Percentiles rank a stretch among this genome's conserved stretches.
Evolutionary conservation across 2,888 invertebrate species (phyloP).

Genomic region (Sarcophaga rosellei): DNA sequence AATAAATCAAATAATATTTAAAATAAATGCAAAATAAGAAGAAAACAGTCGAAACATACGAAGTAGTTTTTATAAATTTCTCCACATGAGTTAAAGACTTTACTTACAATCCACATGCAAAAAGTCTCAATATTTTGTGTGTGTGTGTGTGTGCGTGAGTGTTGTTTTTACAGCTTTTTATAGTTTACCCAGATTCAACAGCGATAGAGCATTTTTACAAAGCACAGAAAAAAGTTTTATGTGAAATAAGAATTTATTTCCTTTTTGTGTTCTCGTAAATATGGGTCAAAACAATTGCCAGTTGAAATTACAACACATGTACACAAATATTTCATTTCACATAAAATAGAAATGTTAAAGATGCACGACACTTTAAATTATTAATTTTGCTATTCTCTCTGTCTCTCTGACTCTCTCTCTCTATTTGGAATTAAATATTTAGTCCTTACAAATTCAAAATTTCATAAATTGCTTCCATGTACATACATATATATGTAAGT

Average conservation of each 20-base stretch:
- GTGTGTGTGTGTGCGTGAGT: no score
- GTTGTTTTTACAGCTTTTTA: neutral
- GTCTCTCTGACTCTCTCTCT: neutral
- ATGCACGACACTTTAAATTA: constrained; percentile 29
- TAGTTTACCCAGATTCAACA: constrained; percentile 4
- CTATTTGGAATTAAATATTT: constrained; percentile 8
- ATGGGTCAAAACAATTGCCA: constrained; percentile 55
- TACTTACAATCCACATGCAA: constrained; percentile 4
- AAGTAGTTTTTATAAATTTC: constrained; percentile 29
- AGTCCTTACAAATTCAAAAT: neutral
- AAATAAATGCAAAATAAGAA: no score
- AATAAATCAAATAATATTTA: constrained; percentile 37
- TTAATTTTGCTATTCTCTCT: constrained; percentile 26
- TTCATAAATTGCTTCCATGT: constrained; percentile 20
- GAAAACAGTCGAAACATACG: neutral
- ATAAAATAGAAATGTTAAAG: constrained; percentile 27
- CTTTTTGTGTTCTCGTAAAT: constrained; percentile 10
- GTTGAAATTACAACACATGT: constrained; percentile 19
- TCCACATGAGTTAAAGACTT: constrained; percentile 48
- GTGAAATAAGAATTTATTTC: neutral
- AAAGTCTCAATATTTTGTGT: neutral
- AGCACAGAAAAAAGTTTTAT: neutral
- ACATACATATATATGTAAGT: neutral
- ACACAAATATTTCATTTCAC: constrained; percentile 1
- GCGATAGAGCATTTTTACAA: neutral